These are phyloP conservation scores for Phylloscopus collybita DNA, from an alignment of 2,797 vertebrate genomes.

Conservation along the genomic window DNA sequence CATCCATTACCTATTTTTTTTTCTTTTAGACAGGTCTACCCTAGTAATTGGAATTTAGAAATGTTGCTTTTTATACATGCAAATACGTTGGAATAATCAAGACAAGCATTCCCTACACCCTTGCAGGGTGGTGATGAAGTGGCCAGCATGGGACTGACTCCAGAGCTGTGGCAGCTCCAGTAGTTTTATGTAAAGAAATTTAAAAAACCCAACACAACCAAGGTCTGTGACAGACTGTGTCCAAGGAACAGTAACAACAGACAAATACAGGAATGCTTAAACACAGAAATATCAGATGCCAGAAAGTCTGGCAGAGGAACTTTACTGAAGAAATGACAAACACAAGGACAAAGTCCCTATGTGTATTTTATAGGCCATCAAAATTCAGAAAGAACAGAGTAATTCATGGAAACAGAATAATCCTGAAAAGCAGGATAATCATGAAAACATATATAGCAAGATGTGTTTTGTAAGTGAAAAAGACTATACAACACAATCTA, in stretches of 20 bases:
- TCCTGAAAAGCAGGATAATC: not conserved
- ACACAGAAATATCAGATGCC: not conserved
- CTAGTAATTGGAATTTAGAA: not conserved
- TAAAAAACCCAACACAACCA: not conserved
- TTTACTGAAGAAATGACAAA: not conserved
- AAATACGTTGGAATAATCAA: not conserved
- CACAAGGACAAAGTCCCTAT: not conserved
- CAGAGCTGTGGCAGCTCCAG: not conserved
- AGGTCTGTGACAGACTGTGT: not conserved
- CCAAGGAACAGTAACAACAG: not conserved
- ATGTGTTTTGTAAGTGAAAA: not conserved
- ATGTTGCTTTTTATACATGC: not conserved
- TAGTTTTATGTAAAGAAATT: not conserved
- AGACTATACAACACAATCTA: not conserved
- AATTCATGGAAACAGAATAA: not conserved
- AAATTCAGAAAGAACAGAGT: not conserved
- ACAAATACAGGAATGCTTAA: not conserved
- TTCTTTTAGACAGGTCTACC: not conserved
- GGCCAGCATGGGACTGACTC: not conserved
- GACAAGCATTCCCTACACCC: not conserved
- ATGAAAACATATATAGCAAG: not conserved
- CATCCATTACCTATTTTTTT: not conserved
- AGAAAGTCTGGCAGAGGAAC: not conserved
- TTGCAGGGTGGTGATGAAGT: not conserved
- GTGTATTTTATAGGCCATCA: not conserved